Conservation (phyloP, 1,140 invertebrate species). For the Charaxes varanes region DNA sequence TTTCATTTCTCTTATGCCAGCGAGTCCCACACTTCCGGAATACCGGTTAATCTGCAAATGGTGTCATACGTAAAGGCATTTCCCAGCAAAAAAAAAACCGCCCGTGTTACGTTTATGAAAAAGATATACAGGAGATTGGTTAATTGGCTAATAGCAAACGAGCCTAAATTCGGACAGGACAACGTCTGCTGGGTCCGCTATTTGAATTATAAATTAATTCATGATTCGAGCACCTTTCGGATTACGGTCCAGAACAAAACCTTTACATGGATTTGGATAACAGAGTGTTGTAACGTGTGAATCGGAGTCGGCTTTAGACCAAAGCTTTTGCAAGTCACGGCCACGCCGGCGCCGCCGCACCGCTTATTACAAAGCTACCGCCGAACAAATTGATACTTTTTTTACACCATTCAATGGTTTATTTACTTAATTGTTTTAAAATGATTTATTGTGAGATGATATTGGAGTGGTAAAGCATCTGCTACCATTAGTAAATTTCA, state of each 20-base stretch:
- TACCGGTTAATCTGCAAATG: no score
- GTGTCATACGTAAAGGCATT: no score
- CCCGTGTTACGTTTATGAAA: no score
- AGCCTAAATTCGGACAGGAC: no score
- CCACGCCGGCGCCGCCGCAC: slow-evolving; percentile 39
- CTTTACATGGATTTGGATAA: slow-evolving; percentile 12
- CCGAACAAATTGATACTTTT: slow-evolving; percentile 43
- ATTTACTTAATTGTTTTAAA: slow-evolving; percentile 38
- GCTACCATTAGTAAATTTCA: slow-evolving; percentile 8
- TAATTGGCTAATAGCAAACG: no score
- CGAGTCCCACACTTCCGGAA: no score
- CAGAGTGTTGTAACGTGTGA: slow-evolving; percentile 35
- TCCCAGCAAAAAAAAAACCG: no score
- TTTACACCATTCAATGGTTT: slow-evolving; percentile 33
- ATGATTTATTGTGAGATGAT: slow-evolving; percentile 18
- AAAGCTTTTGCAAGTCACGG: slow-evolving; percentile 52
- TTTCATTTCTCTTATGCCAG: no score
- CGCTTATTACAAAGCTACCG: slow-evolving; percentile 51
- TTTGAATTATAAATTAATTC: no score
- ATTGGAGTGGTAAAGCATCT: slow-evolving; percentile 11
- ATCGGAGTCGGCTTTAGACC: slow-evolving; percentile 30
- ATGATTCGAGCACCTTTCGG: no score
- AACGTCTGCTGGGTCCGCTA: no score
- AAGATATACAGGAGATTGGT: no score
- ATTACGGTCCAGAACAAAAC: slow-evolving; percentile 7